phyloP scores from a whole-genome alignment of 2,797 vertebrate genomes.

The Numenius phaeopus region DNA sequence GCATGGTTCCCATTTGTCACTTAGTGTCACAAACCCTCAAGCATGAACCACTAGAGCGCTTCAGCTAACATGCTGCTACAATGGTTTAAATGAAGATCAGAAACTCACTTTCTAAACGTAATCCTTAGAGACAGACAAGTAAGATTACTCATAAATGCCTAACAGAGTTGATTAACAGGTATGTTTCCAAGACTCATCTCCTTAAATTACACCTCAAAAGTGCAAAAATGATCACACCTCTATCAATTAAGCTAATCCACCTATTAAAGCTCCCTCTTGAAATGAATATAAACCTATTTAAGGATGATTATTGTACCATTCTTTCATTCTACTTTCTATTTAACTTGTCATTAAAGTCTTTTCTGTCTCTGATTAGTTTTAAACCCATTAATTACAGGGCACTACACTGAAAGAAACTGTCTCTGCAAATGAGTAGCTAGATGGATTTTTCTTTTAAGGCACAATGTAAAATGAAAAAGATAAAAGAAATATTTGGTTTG shows the following conservation, averaged over 20 bases:
- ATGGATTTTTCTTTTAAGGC: neutral
- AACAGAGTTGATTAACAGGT: conserved; percentile 32
- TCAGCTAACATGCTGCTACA: conserved; percentile 10
- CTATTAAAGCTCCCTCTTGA: conserved; percentile 1
- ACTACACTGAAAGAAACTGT: neutral
- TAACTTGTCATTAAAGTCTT: conserved; percentile 16
- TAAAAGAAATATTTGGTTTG: neutral
- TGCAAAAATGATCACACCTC: conserved; percentile 4
- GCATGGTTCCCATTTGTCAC: conserved; percentile 44
- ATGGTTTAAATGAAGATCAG: conserved; percentile 18
- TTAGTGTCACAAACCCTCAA: conserved; percentile 17
- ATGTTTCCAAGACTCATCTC: neutral
- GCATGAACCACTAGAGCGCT: neutral
- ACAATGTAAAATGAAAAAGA: neutral
- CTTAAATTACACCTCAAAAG: neutral
- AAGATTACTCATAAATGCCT: conserved; percentile 13
- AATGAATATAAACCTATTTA: conserved; percentile 10
- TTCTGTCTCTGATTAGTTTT: conserved; percentile 31
- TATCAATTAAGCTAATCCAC: conserved; percentile 20
- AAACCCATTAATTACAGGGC: conserved; percentile 31
- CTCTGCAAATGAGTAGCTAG: neutral
- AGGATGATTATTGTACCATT: conserved; percentile 16
- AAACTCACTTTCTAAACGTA: conserved; percentile 29
- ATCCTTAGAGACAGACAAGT: conserved; percentile 6
- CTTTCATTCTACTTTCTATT: conserved; percentile 4